phyloP scores from a whole-genome alignment of 2,888 invertebrate genomes.

The Strigamia transsilvanica region DNA sequence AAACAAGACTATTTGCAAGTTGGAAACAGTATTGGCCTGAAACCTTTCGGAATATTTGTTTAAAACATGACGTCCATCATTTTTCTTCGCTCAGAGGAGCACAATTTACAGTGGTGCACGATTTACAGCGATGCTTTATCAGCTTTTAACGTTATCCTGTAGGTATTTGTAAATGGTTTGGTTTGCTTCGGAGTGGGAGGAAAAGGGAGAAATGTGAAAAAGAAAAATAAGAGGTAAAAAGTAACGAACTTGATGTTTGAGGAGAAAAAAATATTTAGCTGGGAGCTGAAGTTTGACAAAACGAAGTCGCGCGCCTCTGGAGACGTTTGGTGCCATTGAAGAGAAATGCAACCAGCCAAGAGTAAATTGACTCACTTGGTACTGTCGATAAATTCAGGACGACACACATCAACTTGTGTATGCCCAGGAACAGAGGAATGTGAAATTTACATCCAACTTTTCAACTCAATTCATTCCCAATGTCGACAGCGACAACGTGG shows the following conservation, averaged over 20 bases:
- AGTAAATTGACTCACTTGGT: conserved; percentile 26
- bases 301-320: background rate
- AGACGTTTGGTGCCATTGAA: conserved; percentile 11
- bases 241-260: conserved; percentile 27
- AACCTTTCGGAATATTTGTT: conserved; percentile 8
- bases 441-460: conserved; percentile 21
- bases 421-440: conserved; percentile 5
- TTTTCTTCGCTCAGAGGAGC: background rate
- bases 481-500: background rate
- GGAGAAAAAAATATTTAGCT: conserved; percentile 12
- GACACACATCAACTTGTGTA: background rate
- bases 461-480: background rate
- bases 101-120: background rate
- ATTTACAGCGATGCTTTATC: background rate
- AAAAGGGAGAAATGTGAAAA: background rate
- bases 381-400: conserved; percentile 12
- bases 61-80: conserved; percentile 15
- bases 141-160: conserved; percentile 5
- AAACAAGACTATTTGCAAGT: background rate
- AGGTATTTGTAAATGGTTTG: background rate
- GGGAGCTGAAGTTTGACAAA: background rate
- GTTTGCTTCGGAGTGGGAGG: background rate
- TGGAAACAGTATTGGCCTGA: background rate
- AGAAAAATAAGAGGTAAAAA: background rate
- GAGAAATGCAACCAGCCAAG: conserved; percentile 26